Conservation (phyloP, 2,888 invertebrate species). For the Cephus spinipes region DNA sequence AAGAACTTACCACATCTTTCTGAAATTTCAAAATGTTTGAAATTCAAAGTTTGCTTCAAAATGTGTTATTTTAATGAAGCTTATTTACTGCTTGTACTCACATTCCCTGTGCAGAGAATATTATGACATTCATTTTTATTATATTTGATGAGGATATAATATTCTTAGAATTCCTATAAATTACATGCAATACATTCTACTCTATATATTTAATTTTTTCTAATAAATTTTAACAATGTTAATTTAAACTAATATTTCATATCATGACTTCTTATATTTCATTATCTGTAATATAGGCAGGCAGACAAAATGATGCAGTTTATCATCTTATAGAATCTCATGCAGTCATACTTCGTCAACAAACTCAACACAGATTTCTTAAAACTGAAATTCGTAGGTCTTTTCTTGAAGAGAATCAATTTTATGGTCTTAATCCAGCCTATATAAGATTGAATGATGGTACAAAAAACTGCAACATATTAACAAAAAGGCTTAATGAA, state of each 20-base stretch:
- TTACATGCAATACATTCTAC: constrained; percentile 1
- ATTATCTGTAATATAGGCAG: constrained; percentile 31
- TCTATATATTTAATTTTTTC: neutral
- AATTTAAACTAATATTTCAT: constrained; percentile 12
- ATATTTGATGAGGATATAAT: too few species aligned
- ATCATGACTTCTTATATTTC: constrained; percentile 8
- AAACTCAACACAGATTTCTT: constrained; percentile 48
- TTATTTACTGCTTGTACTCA: too few species aligned
- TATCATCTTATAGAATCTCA: constrained; percentile 57
- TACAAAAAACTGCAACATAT: constrained; percentile 28
- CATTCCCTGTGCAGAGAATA: too few species aligned
- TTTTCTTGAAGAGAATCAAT: constrained; percentile 27
- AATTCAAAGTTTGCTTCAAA: too few species aligned
- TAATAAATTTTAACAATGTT: constrained; percentile 10
- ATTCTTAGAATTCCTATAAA: too few species aligned
- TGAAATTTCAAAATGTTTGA: too few species aligned
- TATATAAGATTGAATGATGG: constrained; percentile 38
- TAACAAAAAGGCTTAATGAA: constrained; percentile 44
- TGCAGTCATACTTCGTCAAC: constrained; percentile 53
- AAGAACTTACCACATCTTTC: too few species aligned
- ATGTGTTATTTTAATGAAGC: too few species aligned
- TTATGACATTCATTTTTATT: too few species aligned
- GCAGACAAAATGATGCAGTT: constrained; percentile 50
- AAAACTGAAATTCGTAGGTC: constrained; percentile 47
- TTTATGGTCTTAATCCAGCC: constrained; percentile 44